These are phyloP conservation scores for Passerina amoena DNA, from an alignment of 2,113 vertebrate genomes.

Conservation along the genomic window DNA sequence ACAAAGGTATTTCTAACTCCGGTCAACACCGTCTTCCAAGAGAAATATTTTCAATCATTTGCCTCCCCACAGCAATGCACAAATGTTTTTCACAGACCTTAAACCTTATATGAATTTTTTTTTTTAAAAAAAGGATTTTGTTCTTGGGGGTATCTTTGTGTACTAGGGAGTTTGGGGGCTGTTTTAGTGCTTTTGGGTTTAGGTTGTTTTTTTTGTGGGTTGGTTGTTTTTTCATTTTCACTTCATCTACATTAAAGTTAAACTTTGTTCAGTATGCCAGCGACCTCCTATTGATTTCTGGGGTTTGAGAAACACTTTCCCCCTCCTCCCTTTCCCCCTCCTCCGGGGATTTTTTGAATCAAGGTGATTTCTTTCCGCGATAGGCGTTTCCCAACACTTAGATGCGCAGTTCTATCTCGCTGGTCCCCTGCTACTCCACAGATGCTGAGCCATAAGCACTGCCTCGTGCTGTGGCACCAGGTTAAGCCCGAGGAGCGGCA, in stretches of 20 bases:
- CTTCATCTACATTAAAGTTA: not conserved
- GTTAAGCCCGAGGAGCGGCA: not conserved
- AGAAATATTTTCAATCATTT: not conserved
- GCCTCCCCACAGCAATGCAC: not conserved
- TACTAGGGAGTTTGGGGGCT: not conserved
- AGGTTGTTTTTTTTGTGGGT: no score
- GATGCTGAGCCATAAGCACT: not conserved
- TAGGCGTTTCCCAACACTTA: not conserved
- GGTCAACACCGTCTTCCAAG: constrained; percentile 3
- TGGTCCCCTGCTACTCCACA: not conserved
- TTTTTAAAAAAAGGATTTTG: not conserved
- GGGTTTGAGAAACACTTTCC: not conserved
- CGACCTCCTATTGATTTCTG: not conserved
- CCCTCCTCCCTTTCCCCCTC: rapidly evolving
- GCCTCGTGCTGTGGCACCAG: not conserved
- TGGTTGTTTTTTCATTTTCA: not conserved
- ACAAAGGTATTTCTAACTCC: not conserved
- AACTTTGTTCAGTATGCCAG: not conserved
- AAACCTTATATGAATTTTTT: not conserved
- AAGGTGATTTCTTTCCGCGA: not conserved
- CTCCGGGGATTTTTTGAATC: not conserved
- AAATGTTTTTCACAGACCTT: not conserved
- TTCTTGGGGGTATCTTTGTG: not conserved
- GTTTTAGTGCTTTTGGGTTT: not conserved
- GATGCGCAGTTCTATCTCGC: not conserved